These are phyloP conservation scores for Campaea margaritaria DNA, from an alignment of 2,888 invertebrate genomes.

Conservation along the genomic window DNA sequence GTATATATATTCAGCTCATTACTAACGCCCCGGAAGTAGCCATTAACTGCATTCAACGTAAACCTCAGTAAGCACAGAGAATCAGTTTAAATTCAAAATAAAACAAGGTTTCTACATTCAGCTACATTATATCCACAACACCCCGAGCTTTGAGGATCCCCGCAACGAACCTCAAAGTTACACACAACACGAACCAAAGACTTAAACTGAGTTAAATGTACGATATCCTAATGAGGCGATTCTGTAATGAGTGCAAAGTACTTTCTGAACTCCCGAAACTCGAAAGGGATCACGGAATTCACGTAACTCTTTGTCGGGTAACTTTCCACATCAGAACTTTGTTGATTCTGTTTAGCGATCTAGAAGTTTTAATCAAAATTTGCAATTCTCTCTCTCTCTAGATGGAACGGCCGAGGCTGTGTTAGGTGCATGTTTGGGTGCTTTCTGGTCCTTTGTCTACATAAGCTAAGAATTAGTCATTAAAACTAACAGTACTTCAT, in stretches of 20 bases:
- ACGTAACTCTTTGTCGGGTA: conserved; percentile 33
- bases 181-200: conserved; percentile 26
- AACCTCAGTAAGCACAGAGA: too few relatives aligned
- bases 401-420: neutral
- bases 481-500: too few relatives aligned
- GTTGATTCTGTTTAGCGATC: conserved; percentile 31
- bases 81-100: neutral
- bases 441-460: neutral
- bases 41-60: too few relatives aligned
- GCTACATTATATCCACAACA: conserved; percentile 2
- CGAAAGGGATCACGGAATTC: conserved; percentile 32
- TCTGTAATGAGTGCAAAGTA: conserved; percentile 29
- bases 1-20: too few relatives aligned
- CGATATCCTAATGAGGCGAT: conserved; percentile 31
- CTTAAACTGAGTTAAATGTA: conserved; percentile 30
- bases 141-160: conserved; percentile 10
- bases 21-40: too few relatives aligned
- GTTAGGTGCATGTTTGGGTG: conserved; percentile 19
- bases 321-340: conserved; percentile 36
- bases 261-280: conserved; percentile 26
- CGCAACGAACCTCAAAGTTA: conserved; percentile 22
- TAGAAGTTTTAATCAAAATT: conserved; percentile 43
- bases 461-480: neutral
- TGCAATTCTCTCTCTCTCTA: conserved; percentile 34
- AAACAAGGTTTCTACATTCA: neutral